These are phyloP conservation scores for Myotis pilosus DNA, from an alignment of 2,797 vertebrate genomes.

Conservation along the genomic window DNA sequence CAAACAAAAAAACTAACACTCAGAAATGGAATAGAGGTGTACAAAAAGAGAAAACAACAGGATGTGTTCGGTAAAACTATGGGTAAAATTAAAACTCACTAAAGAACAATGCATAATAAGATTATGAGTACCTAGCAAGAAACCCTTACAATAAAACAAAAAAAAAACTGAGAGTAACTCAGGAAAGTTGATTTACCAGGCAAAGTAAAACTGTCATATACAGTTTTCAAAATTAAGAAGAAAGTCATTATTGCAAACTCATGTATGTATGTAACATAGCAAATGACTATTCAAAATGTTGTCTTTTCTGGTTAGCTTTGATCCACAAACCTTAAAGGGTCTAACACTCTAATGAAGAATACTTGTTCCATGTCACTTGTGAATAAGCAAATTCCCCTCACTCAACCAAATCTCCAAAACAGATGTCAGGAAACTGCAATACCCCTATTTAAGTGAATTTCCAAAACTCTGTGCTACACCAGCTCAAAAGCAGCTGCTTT, in stretches of 20 bases:
- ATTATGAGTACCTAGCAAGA: slow-evolving; percentile 26
- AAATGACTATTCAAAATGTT: slow-evolving; percentile 45
- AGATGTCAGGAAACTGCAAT: slow-evolving; percentile 42
- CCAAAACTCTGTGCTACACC: slow-evolving; percentile 46
- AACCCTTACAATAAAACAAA: not conserved
- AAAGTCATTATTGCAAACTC: not conserved
- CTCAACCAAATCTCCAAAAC: slow-evolving; percentile 34
- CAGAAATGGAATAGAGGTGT: not conserved
- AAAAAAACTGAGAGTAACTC: slow-evolving; percentile 15
- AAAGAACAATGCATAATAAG: not conserved
- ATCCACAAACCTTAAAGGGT: not conserved
- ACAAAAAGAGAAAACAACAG: not conserved
- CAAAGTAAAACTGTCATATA: not conserved
- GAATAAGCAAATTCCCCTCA: slow-evolving; percentile 43
- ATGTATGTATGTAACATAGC: not conserved
- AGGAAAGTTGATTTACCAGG: slow-evolving; percentile 36
- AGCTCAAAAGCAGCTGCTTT: slow-evolving; percentile 64
- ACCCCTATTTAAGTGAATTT: slow-evolving; percentile 39
- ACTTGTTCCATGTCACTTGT: not conserved
- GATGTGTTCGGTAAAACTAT: slow-evolving; percentile 11
- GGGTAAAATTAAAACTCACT: slow-evolving; percentile 35
- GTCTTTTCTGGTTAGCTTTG: slow-evolving; percentile 26
- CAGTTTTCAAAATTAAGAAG: slow-evolving; percentile 46
- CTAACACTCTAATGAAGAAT: not conserved
- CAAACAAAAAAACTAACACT: not conserved